A percentile compares a stretch with the other conserved stretches of the same genome.
Conservation (phyloP, 2,797 vertebrate genomes). For the Myotis planiceps region DNA sequence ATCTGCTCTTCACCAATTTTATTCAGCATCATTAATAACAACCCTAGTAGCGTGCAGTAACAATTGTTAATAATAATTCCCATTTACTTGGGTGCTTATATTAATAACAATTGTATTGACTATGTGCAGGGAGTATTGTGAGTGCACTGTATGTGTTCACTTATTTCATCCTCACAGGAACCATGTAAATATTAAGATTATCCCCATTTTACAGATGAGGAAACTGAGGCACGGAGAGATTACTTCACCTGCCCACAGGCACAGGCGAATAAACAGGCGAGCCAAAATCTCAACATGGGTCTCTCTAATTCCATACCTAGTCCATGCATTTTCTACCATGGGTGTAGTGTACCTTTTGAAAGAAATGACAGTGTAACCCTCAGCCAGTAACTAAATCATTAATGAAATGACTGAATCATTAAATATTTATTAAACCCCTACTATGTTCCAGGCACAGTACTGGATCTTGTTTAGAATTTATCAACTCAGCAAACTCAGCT, state of each 20-base stretch:
- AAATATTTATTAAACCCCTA: constrained; percentile 38
- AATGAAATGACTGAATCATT: neutral
- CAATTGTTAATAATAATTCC: neutral
- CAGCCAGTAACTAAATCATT: constrained; percentile 40
- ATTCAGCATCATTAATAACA: neutral
- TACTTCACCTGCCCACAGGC: neutral
- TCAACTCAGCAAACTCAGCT: neutral
- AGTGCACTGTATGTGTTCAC: neutral
- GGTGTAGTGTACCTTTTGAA: neutral
- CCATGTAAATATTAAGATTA: neutral
- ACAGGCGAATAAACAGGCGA: neutral
- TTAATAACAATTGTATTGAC: neutral
- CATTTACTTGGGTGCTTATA: neutral
- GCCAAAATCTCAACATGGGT: neutral
- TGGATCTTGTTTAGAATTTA: neutral
- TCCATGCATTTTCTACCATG: neutral
- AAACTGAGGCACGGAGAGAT: neutral
- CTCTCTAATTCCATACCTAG: neutral
- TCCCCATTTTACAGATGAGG: neutral
- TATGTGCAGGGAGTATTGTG: neutral
- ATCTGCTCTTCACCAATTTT: neutral
- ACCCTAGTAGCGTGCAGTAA: neutral
- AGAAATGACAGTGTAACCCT: neutral
- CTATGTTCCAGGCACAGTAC: neutral
- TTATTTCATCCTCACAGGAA: neutral